A percentile compares a stretch with the other conserved stretches of the same genome.
Conservation (phyloP, 2,888 invertebrate species). For the Aplocera efformata region DNA sequence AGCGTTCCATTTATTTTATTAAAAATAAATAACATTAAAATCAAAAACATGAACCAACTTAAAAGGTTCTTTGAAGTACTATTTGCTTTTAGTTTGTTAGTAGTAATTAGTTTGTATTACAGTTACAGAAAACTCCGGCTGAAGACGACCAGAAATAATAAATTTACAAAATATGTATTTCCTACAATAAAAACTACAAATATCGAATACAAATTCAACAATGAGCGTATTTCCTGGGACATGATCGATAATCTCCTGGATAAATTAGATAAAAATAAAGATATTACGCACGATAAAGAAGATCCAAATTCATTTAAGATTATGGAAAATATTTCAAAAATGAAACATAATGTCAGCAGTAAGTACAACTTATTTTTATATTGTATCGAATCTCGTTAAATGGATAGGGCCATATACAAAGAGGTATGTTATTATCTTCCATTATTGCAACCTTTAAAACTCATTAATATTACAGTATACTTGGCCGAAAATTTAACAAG, state of each 20-base stretch:
- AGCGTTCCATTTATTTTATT: no score
- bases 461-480: slow-evolving; percentile 19
- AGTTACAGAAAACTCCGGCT: slow-evolving; percentile 1
- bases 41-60: no score
- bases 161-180: slow-evolving; percentile 19
- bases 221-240: slow-evolving; percentile 31
- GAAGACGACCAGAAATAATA: slow-evolving; percentile 8
- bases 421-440: slow-evolving; percentile 6
- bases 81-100: no score
- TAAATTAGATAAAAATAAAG: slow-evolving; percentile 34
- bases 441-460: no score
- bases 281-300: background rate
- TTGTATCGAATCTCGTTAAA: no score
- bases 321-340: slow-evolving; percentile 37
- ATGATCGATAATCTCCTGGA: slow-evolving; percentile 41
- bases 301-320: slow-evolving; percentile 12
- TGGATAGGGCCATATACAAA: background rate
- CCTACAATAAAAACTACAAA: slow-evolving; percentile 13
- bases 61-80: no score
- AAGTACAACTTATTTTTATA: no score
- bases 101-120: no score
- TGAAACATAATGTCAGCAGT: slow-evolving; percentile 46
- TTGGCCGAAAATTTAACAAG: slow-evolving; percentile 19
- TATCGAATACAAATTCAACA: slow-evolving; percentile 5
- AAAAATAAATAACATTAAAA: no score